Evolutionary conservation across 2,113 vertebrate genomes (phyloP).

Genomic region (Vulpes ferrilata): DNA sequence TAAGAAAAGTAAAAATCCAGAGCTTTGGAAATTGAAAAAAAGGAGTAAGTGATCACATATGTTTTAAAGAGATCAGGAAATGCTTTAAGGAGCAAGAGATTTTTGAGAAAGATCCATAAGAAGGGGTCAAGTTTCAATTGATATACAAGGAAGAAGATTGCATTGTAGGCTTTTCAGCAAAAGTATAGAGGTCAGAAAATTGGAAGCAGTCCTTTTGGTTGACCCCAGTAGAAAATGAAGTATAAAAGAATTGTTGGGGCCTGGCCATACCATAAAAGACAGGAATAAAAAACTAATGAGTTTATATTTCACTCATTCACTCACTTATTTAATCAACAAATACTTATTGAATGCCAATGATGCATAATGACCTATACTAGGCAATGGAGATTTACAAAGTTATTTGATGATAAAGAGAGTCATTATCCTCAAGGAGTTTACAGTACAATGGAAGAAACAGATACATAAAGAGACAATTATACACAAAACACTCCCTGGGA

Average conservation of each 20-base stretch:
- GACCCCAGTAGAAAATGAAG: not conserved
- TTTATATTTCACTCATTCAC: slow-evolving; percentile 21
- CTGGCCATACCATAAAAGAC: not conserved
- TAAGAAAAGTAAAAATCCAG: slow-evolving; percentile 35
- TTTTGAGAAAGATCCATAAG: slow-evolving; percentile 44
- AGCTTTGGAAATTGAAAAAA: not conserved
- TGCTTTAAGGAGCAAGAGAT: not conserved
- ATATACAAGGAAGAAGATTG: not conserved
- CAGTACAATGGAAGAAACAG: not conserved
- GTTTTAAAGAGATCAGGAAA: slow-evolving; percentile 49
- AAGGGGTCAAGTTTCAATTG: not conserved
- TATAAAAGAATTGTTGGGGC: not conserved
- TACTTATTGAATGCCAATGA: not conserved
- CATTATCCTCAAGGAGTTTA: not conserved
- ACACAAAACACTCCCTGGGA: not conserved
- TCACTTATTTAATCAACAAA: slow-evolving; percentile 28
- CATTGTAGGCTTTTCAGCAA: not conserved
- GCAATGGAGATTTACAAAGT: not conserved
- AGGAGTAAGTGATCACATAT: not conserved
- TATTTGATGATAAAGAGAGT: not conserved
- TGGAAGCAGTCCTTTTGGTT: not conserved
- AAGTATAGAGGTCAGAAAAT: not conserved
- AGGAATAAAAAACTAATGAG: not conserved
- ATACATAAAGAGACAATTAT: not conserved
- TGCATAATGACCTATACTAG: not conserved